Conservation (phyloP, 2,888 invertebrate species). For the Tanypteryx hageni region DNA sequence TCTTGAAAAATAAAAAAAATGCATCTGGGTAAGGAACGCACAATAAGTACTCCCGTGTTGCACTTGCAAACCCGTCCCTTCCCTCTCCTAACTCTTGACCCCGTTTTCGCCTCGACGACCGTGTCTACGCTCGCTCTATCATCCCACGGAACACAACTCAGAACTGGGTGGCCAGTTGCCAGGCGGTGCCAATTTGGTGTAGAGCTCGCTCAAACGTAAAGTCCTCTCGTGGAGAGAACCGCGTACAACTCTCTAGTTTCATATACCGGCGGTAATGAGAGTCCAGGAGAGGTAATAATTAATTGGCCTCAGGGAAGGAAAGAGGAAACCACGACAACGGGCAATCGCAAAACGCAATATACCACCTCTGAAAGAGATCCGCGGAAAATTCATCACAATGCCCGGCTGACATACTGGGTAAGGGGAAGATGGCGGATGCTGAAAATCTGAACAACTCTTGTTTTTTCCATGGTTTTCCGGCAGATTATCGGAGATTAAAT, state of each 20-base stretch:
- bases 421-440: not conserved
- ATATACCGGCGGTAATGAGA: slow-evolving; percentile 26
- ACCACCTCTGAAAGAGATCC: too few relatives aligned
- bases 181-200: not conserved
- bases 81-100: not conserved
- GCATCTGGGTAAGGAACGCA: not conserved
- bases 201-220: slow-evolving; percentile 10
- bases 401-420: not conserved
- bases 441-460: not conserved
- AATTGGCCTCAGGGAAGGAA: not conserved
- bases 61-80: not conserved
- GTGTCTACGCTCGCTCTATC: not conserved
- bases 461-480: not conserved
- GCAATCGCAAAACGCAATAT: not conserved
- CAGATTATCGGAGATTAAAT: not conserved
- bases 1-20: not conserved
- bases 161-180: not conserved
- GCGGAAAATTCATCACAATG: not conserved
- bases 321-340: not conserved
- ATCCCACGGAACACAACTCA: slow-evolving; percentile 4
- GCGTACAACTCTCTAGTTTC: slow-evolving; percentile 12
- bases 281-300: slow-evolving; percentile 33
- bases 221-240: not conserved
- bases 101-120: not conserved
- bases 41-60: slow-evolving; percentile 1